These are phyloP conservation scores for Genyomyrus donnyi DNA, from an alignment of 2,113 vertebrate species.

Conservation along the genomic window DNA sequence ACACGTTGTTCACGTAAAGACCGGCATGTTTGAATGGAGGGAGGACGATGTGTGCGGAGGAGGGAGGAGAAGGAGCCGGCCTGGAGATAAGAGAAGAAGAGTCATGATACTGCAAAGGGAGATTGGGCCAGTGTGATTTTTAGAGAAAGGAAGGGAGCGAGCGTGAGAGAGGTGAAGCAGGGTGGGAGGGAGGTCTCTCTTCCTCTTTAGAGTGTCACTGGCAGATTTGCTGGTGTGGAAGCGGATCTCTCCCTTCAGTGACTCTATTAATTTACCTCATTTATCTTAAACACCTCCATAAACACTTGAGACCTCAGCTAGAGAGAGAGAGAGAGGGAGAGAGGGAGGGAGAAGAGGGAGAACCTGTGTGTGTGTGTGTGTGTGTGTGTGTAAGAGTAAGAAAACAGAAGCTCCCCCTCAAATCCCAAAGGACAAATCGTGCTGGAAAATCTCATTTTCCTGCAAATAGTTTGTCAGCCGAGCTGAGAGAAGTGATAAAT, in stretches of 20 bases:
- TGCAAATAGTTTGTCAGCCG: conserved; percentile 90
- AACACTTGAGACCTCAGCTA: conserved; percentile 67
- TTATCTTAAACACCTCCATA: conserved; percentile 79
- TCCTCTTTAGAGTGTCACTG: conserved; percentile 55
- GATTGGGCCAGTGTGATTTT: not conserved
- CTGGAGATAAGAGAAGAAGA: not conserved
- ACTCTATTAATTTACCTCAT: conserved; percentile 92
- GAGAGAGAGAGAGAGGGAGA: conserved; percentile 14
- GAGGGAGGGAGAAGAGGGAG: conserved; percentile 16
- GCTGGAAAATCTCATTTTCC: conserved; percentile 85
- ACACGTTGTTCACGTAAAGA: not conserved
- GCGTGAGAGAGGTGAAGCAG: conserved; percentile 21
- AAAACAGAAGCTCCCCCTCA: conserved; percentile 71
- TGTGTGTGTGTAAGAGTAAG: conserved; percentile 54
- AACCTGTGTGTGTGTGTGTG: conserved; percentile 10
- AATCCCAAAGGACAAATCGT: conserved; percentile 85
- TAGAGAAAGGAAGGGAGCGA: conserved; percentile 13
- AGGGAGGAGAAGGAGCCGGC: conserved; percentile 8
- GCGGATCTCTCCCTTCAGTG: conserved; percentile 77
- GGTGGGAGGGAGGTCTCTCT: conserved; percentile 33
- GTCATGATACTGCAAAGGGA: not conserved
- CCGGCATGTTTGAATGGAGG: not conserved
- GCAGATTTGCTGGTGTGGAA: conserved; percentile 62
- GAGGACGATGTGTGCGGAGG: not conserved
- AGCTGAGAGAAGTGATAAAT: conserved; percentile 85